These are phyloP conservation scores for Trileptium ribeirensis DNA, from an alignment of 2,888 invertebrate species.

Conservation along the genomic window DNA sequence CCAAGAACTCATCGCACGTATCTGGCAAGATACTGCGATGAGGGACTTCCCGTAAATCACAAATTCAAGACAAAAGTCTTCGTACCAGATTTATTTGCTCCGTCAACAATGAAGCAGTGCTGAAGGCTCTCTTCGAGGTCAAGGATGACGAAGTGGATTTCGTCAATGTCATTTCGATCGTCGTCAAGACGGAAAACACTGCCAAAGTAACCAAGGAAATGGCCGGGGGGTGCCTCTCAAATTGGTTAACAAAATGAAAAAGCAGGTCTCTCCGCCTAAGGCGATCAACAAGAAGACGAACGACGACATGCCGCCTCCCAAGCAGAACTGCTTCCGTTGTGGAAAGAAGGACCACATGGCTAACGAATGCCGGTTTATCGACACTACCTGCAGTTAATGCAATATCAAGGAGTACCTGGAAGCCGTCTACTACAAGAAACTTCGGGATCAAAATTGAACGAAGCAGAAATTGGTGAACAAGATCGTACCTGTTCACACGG, in stretches of 20 bases:
- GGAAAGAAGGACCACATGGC: background rate
- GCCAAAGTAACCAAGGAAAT: constrained; percentile 22
- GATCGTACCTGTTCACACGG: no score
- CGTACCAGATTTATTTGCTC: constrained; percentile 25
- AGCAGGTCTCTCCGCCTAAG: no score
- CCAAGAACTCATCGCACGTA: constrained; percentile 29
- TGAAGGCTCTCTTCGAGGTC: constrained; percentile 32
- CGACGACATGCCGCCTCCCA: no score
- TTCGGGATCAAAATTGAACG: no score
- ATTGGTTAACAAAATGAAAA: no score
- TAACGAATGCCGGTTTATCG: background rate
- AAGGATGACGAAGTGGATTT: constrained; percentile 31
- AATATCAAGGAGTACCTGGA: constrained; percentile 6
- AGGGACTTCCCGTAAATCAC: constrained; percentile 28
- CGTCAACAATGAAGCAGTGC: constrained; percentile 28
- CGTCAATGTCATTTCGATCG: constrained; percentile 28
- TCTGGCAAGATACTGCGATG: constrained; percentile 31
- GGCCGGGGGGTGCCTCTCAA: background rate
- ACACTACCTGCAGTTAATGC: background rate
- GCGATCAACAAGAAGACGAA: no score
- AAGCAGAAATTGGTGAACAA: no score
- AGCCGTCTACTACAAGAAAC: background rate
- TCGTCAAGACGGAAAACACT: constrained; percentile 33
- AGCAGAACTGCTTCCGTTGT: background rate
- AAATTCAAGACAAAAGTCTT: background rate